A percentile compares a stretch with the other conserved stretches of the same genome.
Conservation (phyloP, 2,797 vertebrate genomes). For the Esox lucius region DNA sequence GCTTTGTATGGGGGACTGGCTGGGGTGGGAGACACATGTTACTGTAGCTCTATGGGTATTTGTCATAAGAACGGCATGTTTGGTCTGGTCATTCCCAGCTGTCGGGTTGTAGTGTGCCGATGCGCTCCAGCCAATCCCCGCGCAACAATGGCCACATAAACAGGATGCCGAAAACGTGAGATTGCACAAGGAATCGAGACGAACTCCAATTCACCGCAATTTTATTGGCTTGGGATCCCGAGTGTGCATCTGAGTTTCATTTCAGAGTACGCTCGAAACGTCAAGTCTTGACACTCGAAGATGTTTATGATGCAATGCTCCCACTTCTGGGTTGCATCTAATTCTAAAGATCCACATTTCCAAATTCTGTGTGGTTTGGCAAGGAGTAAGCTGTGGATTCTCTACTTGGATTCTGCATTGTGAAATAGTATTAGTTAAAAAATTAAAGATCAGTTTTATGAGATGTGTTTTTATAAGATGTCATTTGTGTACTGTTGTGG, state of each 20-base stretch:
- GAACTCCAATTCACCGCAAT: slow-evolving; percentile 73
- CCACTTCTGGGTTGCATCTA: not conserved
- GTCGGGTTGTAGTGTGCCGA: slow-evolving; percentile 84
- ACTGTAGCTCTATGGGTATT: slow-evolving; percentile 81
- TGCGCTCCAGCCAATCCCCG: slow-evolving; percentile 76
- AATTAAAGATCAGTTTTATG: not conserved
- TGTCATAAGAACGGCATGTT: slow-evolving; percentile 96
- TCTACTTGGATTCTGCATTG: not conserved
- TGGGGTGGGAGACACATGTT: slow-evolving; percentile 84
- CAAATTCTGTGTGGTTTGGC: not conserved
- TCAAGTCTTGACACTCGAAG: not conserved
- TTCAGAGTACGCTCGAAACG: not conserved
- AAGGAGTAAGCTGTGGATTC: not conserved
- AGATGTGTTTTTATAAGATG: not conserved
- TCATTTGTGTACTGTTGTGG: too few relatives aligned
- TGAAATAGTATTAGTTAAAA: not conserved
- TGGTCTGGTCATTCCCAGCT: slow-evolving; percentile 87
- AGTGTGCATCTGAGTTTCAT: slow-evolving; percentile 4
- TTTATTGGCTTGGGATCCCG: not conserved
- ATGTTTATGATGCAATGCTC: not conserved
- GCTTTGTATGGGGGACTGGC: slow-evolving; percentile 51
- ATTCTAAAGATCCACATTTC: not conserved
- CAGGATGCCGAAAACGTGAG: slow-evolving; percentile 85
- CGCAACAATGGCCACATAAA: slow-evolving; percentile 81
- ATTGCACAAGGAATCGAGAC: slow-evolving; percentile 81